phyloP scores from a whole-genome alignment of 1,140 invertebrate genomes.

The Drosophila auraria region DNA sequence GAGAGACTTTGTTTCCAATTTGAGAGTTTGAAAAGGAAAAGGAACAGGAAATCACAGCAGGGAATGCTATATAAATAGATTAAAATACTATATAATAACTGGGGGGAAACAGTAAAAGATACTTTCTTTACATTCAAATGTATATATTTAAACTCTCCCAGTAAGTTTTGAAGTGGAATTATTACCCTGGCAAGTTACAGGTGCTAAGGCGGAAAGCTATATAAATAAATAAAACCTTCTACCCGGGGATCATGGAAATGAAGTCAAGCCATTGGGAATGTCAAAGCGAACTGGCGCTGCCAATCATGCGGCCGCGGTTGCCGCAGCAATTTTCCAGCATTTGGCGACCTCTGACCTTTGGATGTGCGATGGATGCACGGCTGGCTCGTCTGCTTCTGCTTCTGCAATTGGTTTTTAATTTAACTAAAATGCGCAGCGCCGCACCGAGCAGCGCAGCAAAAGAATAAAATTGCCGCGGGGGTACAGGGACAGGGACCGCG shows the following conservation, averaged over 20 bases:
- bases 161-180: background rate
- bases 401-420: conserved; percentile 77
- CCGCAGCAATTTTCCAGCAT: conserved; percentile 12
- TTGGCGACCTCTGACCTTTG: conserved; percentile 63
- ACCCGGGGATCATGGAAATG: background rate
- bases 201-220: background rate
- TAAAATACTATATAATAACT: background rate
- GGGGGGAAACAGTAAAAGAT: too few species aligned
- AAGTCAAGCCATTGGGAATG: conserved; percentile 30
- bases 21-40: background rate
- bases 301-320: conserved; percentile 48
- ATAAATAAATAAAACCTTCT: background rate
- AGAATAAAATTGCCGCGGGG: conserved; percentile 11
- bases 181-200: background rate
- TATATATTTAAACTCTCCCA: too few species aligned
- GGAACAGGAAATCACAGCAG: background rate
- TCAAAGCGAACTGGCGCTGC: conserved; percentile 43
- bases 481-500: background rate
- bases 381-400: conserved; percentile 43
- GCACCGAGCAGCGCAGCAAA: conserved; percentile 38
- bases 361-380: conserved; percentile 42
- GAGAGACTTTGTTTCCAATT: background rate
- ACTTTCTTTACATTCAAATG: background rate
- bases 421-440: conserved; percentile 75
- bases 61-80: background rate